phyloP scores from a whole-genome alignment of 1,140 invertebrate genomes.

The Bombus confusus region DNA sequence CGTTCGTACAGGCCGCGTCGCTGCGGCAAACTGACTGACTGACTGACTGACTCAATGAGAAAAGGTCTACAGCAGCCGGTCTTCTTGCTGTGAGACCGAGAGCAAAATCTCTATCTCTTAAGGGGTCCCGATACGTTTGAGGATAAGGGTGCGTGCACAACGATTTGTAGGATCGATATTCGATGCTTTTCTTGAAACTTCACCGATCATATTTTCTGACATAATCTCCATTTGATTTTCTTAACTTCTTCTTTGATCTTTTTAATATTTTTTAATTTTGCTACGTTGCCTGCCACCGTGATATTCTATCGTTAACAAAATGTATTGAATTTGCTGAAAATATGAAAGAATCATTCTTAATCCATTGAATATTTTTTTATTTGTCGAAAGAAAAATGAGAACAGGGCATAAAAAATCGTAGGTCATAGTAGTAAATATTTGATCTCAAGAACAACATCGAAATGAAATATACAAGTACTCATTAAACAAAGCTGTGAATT shows the following conservation, averaged over 20 bases:
- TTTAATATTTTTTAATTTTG: background rate
- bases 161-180: slow-evolving; percentile 4
- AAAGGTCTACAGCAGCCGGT: slow-evolving; percentile 66
- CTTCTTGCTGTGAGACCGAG: slow-evolving; percentile 63
- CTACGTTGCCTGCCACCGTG: too few relatives aligned
- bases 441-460: background rate
- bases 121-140: slow-evolving; percentile 65
- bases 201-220: background rate
- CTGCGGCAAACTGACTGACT: slow-evolving; percentile 79
- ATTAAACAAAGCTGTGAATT: background rate
- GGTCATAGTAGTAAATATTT: background rate
- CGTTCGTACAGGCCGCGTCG: slow-evolving; percentile 72
- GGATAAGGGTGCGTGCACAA: slow-evolving; percentile 74
- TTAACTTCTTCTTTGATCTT: background rate
- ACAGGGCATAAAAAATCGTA: too few relatives aligned
- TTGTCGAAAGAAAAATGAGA: background rate
- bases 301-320: too few relatives aligned
- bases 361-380: background rate
- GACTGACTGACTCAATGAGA: slow-evolving; percentile 81
- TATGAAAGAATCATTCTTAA: background rate
- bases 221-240: background rate
- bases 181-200: background rate
- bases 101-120: slow-evolving; percentile 71
- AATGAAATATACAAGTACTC: background rate
- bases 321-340: background rate